These are phyloP conservation scores for Monopis laevigella DNA, from an alignment of 2,888 invertebrate genomes.

Conservation along the genomic window DNA sequence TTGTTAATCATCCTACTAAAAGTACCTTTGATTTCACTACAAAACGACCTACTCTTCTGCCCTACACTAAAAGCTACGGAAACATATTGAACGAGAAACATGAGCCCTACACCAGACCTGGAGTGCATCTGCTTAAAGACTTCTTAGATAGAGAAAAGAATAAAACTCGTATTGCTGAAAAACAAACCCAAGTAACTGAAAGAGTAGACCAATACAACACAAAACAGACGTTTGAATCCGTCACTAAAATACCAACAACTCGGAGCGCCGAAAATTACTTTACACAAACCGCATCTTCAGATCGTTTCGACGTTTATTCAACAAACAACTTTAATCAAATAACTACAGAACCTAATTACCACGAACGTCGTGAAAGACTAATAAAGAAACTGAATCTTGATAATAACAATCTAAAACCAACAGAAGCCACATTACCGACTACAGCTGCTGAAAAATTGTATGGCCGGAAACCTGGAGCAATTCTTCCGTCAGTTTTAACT, in stretches of 20 bases:
- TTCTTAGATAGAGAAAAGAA: conserved; percentile 51
- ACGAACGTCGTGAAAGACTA: conserved; percentile 76
- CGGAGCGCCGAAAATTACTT: conserved; percentile 31
- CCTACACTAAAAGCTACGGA: conserved; percentile 47
- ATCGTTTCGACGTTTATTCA: conserved; percentile 34
- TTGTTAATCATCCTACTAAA: conserved; percentile 23
- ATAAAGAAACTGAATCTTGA: conserved; percentile 73
- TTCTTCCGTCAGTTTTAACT: conserved; percentile 77
- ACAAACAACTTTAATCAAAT: conserved; percentile 28
- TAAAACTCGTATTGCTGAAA: conserved; percentile 36
- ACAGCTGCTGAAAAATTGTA: conserved; percentile 52
- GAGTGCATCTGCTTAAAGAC: conserved; percentile 45
- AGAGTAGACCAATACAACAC: conserved; percentile 31
- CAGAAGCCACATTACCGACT: conserved; percentile 44
- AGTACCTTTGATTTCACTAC: conserved; percentile 28
- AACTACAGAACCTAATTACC: conserved; percentile 53
- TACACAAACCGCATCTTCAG: conserved; percentile 34
- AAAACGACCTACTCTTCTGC: conserved; percentile 49
- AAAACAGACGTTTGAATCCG: conserved; percentile 44
- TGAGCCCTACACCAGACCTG: conserved; percentile 57
- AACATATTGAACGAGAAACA: conserved; percentile 33
- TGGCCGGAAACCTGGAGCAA: conserved; percentile 69
- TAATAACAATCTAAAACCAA: conserved; percentile 38
- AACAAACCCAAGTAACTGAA: conserved; percentile 30
- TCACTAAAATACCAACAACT: conserved; percentile 48